These are phyloP conservation scores for Babyrousa celebensis DNA, from an alignment of 2,797 vertebrate species.

Conservation along the genomic window DNA sequence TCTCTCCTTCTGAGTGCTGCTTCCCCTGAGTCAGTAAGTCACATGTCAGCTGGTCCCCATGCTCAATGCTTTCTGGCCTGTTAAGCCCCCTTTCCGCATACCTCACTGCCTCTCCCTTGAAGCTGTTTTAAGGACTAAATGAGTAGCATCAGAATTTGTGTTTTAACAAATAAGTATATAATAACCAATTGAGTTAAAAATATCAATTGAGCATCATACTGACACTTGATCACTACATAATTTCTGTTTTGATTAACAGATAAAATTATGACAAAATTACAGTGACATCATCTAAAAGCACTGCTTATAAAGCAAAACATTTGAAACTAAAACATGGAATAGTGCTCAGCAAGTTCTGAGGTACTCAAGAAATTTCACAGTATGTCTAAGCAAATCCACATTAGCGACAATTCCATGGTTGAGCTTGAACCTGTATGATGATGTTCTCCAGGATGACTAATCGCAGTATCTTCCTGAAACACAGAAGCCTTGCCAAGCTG, in stretches of 20 bases:
- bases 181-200: neutral
- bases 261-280: constrained; percentile 9
- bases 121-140: neutral
- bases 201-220: neutral
- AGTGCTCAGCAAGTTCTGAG: neutral
- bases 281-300: neutral
- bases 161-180: neutral
- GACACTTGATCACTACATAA: neutral
- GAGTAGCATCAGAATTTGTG: neutral
- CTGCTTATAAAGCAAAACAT: neutral
- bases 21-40: neutral
- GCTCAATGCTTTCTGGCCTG: neutral
- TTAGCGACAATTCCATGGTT: fast-evolving
- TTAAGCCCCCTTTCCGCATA: neutral
- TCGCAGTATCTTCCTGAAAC: neutral
- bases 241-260: neutral
- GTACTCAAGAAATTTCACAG: neutral
- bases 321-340: constrained; percentile 15
- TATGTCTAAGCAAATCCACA: neutral
- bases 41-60: neutral
- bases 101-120: neutral
- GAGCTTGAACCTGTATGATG: neutral
- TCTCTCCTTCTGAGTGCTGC: neutral
- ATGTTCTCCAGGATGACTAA: neutral
- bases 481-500: neutral